phyloP scores from a whole-genome alignment of 2,797 vertebrate species.

The Oreortyx pictus region DNA sequence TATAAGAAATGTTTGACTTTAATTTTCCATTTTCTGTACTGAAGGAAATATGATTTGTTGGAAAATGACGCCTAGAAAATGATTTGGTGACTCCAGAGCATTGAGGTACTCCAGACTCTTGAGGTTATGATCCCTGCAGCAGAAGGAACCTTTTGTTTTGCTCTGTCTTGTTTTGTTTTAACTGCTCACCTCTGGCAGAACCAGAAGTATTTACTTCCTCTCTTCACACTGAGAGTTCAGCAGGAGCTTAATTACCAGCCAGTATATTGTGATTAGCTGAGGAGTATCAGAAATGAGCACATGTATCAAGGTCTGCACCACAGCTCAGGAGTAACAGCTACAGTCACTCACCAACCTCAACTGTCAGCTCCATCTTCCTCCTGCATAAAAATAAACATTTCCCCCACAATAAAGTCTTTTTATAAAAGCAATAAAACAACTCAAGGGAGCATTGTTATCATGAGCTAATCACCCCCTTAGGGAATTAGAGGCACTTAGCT shows the following conservation, averaged over 20 bases:
- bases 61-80: neutral
- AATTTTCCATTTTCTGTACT: neutral
- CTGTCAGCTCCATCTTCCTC: conserved; percentile 77
- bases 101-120: neutral
- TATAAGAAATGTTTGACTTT: neutral
- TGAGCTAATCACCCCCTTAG: conserved; percentile 81
- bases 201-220: conserved; percentile 63
- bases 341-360: conserved; percentile 72
- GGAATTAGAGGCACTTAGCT: conserved; percentile 80
- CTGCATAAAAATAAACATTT: conserved; percentile 83
- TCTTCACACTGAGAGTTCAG: conserved; percentile 35
- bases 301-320: conserved; percentile 53
- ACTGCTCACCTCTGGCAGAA: conserved; percentile 61
- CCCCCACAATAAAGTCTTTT: conserved; percentile 78
- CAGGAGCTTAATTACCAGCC: conserved; percentile 56
- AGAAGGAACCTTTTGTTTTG: conserved; percentile 15
- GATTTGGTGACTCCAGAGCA: neutral
- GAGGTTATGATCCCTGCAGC: neutral
- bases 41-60: neutral
- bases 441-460: conserved; percentile 81
- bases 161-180: conserved; percentile 33
- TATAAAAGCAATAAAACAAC: conserved; percentile 81
- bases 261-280: conserved; percentile 39
- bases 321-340: conserved; percentile 59
- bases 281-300: conserved; percentile 63